Base-by-base conservation (phyloP, 2,797 vertebrate genomes). In the Poeciliopsis turneri region DNA sequence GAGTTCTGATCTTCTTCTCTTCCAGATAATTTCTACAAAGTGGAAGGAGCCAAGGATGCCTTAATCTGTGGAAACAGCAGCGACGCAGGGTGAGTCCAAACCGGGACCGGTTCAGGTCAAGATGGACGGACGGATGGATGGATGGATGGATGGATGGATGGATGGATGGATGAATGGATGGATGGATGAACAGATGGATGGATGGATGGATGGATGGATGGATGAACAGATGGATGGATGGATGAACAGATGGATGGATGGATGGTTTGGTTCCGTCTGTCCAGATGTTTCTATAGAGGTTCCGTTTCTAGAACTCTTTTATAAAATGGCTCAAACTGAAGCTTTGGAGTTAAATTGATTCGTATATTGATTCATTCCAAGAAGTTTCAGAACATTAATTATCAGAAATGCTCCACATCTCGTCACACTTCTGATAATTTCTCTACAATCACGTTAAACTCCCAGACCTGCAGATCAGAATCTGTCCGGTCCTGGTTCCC, bases 11-110 rank as follows among this genome's bases (percentile, higher is more conserved):
- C 4, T 39, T 20, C 18, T 69, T 23, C 69, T 79, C 92, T 93
- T 95, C 13, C 87, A 99, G 98, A 94, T n/a, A 99, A 99, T 89
- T 97, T 95, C 92, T 97, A 96, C 88, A 95, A 96, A 82, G 96
- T 97, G 91, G 97, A 97, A 0, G 98, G 97, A 82, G 96, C 97
- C 57, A 96, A 96, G 16, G 98, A 99, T 5, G 95, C 97, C 51
- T 92, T 99, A 79, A 95, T 99, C 86, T 99, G 98, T 11, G 98
- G 98, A 74, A 96, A 97, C 83, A 96, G 97, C 92, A 95, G 92
- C 47, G 98, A 99, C 30, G 96, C 98, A n/a, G 98, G 98, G 98
- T 99, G 95, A 93, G 97, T 82, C 5, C 69, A 5, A 18, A 0
- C 5, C 2, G 30, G n/a, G 36, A 68, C 30, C 9, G 18, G 61